Evolutionary conservation across 2,797 vertebrate species (phyloP).

Genomic region (Sebastes paucispinis): DNA sequence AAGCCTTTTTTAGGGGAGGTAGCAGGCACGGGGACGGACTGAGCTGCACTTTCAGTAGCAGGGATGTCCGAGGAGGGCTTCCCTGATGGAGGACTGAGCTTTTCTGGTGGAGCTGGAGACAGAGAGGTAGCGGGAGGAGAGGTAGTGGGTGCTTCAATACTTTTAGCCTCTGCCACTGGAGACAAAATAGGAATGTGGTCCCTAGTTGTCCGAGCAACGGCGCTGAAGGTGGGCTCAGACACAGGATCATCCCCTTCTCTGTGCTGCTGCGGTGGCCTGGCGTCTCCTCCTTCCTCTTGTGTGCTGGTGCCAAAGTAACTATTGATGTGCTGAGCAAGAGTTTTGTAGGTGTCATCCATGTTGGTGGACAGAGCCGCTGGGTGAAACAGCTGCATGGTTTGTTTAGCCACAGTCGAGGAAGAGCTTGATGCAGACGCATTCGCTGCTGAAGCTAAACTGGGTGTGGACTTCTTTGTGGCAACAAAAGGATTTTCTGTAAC

Average conservation of each 20-base stretch:
- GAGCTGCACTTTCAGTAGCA: constrained; percentile 19
- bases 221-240: background rate
- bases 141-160: constrained; percentile 12
- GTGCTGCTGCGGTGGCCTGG: constrained; percentile 33
- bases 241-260: background rate
- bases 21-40: constrained; percentile 33
- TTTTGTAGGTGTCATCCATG: constrained; percentile 92
- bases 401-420: constrained; percentile 72
- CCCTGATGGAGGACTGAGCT: constrained; percentile 9
- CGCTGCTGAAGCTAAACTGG: constrained; percentile 10
- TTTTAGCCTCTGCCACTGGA: constrained; percentile 61
- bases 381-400: constrained; percentile 84
- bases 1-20: constrained; percentile 88
- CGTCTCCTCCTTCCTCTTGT: constrained; percentile 65
- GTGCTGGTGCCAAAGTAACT: constrained; percentile 84
- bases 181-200: constrained; percentile 58
- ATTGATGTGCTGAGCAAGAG: constrained; percentile 90
- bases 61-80: background rate
- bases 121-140: background rate
- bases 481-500: constrained; percentile 62
- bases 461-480: constrained; percentile 38
- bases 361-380: constrained; percentile 83
- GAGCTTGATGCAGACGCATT: constrained; percentile 8
- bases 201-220: background rate
- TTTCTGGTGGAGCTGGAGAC: background rate